Percentiles rank a stretch among this genome's conserved stretches.
Evolutionary conservation across 2,888 invertebrate species (phyloP).

Genomic region (Drosophila silvestris): DNA sequence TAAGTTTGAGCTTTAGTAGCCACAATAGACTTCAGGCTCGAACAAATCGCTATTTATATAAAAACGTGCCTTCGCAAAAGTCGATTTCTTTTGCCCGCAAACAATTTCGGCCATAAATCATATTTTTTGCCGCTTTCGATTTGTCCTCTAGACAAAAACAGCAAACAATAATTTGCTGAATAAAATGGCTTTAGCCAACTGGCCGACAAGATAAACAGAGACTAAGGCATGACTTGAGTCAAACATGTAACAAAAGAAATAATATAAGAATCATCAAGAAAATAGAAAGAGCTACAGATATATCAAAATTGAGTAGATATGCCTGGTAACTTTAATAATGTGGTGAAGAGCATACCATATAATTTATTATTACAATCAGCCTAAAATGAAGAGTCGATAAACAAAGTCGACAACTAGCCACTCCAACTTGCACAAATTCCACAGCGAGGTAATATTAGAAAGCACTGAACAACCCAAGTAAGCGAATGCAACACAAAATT

Average conservation of each 20-base stretch:
- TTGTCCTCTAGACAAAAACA: slow-evolving; percentile 5
- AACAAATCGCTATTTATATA: slow-evolving; percentile 1
- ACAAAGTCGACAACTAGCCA: not conserved
- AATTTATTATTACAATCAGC: not conserved
- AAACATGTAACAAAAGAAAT: slow-evolving; percentile 12
- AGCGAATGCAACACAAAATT: not conserved
- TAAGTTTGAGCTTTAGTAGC: not conserved
- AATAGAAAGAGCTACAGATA: not conserved
- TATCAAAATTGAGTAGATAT: not conserved
- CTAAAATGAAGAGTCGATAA: not conserved
- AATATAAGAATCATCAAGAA: not conserved
- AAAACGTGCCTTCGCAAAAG: slow-evolving; percentile 26
- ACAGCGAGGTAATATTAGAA: not conserved
- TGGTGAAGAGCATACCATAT: not conserved
- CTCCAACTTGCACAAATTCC: not conserved
- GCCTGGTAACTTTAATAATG: not conserved
- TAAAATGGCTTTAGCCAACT: not conserved
- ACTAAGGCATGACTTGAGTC: slow-evolving; percentile 9
- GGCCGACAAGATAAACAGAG: slow-evolving; percentile 3
- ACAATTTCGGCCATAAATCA: slow-evolving; percentile 19
- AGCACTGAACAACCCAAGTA: not conserved
- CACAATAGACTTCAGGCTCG: not conserved
- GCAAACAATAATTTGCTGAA: slow-evolving; percentile 20
- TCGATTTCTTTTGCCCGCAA: not conserved
- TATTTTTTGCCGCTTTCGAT: slow-evolving; percentile 23